Conservation (phyloP, 2,113 vertebrate species). For the Octodon degus region DNA sequence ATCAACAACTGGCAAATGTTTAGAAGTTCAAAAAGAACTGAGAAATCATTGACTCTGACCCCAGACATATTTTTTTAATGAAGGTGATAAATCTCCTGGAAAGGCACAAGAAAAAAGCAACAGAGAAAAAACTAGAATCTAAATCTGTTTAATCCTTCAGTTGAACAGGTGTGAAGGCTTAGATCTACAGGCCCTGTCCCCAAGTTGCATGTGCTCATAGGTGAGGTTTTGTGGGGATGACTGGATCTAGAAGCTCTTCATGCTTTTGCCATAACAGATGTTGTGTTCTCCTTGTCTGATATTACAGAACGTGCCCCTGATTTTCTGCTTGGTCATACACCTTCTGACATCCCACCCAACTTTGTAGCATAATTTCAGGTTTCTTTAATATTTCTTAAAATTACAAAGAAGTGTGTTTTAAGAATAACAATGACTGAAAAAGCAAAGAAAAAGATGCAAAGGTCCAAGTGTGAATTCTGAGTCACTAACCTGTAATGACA, state of each 20-base stretch:
- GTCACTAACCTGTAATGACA: not conserved
- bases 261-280: constrained; percentile 8
- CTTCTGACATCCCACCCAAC: not conserved
- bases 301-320: not conserved
- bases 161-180: not conserved
- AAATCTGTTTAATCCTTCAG: not conserved
- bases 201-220: not conserved
- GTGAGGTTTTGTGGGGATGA: not conserved
- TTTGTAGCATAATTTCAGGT: not conserved
- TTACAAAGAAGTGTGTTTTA: not conserved
- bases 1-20: not conserved
- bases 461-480: not conserved
- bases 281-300: not conserved
- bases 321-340: constrained; percentile 27
- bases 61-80: not conserved
- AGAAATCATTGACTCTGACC: not conserved
- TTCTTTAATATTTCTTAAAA: constrained; percentile 38
- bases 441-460: not conserved
- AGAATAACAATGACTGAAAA: not conserved
- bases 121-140: not conserved
- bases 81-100: not conserved
- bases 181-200: not conserved
- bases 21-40: constrained; percentile 59
- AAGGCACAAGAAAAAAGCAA: not conserved
- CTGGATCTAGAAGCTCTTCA: not conserved